phyloP scores from a whole-genome alignment of 2,113 vertebrate genomes.

The Rhea pennata region DNA sequence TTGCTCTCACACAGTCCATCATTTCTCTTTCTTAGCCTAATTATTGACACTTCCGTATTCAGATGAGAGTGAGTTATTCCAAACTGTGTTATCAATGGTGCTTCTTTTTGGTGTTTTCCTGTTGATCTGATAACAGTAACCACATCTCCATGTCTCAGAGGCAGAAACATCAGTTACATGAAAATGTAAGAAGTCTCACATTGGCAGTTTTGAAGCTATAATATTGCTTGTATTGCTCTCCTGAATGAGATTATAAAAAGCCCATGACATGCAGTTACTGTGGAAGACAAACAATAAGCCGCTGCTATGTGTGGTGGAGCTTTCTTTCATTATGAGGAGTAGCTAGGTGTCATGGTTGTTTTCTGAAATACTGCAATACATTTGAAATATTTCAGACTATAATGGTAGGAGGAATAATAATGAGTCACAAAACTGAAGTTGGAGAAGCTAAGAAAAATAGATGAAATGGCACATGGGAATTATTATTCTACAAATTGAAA shows the following conservation, averaged over 20 bases:
- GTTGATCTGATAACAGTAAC: neutral
- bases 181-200: neutral
- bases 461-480: neutral
- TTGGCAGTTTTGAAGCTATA: neutral
- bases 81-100: neutral
- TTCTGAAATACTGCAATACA: neutral
- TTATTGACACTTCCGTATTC: neutral
- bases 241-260: neutral
- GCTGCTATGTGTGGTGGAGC: neutral
- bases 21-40: neutral
- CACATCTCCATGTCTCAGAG: neutral
- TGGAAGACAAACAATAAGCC: neutral
- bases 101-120: neutral
- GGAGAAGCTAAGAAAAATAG: neutral
- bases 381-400: neutral
- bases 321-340: neutral
- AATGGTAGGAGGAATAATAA: neutral
- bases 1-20: rapidly evolving
- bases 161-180: neutral
- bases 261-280: neutral
- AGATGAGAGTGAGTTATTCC: conserved; percentile 1
- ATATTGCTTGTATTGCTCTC: neutral
- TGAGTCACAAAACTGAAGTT: neutral
- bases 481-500: neutral
- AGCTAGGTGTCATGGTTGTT: neutral